Conservation (phyloP, 2,113 vertebrate genomes). For the Fukomys damarensis region DNA sequence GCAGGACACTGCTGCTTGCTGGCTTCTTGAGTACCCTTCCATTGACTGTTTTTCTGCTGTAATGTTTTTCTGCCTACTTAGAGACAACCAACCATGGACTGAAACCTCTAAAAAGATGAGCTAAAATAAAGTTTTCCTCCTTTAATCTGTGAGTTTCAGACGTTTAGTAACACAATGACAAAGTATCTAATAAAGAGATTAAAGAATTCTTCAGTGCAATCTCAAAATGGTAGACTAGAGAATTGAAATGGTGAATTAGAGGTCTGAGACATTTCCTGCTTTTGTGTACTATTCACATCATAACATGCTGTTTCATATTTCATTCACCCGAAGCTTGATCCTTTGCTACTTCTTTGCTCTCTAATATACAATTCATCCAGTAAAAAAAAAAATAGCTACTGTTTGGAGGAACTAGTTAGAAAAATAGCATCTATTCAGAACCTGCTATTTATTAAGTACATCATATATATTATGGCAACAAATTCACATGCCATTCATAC, state of each 20-base stretch:
- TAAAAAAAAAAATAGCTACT: not conserved
- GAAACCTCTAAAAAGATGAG: not conserved
- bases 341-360: not conserved
- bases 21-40: not conserved
- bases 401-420: not conserved
- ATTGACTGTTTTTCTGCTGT: not conserved
- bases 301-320: not conserved
- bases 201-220: not conserved
- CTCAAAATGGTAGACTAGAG: not conserved
- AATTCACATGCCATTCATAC: not conserved
- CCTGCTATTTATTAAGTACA: not conserved
- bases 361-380: not conserved
- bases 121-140: not conserved
- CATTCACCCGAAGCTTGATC: not conserved
- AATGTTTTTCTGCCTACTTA: not conserved
- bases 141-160: not conserved
- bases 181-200: not conserved
- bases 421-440: slow-evolving; percentile 29
- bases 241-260: rapidly evolving
- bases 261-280: not conserved
- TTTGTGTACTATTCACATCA: not conserved
- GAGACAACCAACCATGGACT: not conserved
- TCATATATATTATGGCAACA: not conserved
- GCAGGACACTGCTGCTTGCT: not conserved
- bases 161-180: not conserved